These are phyloP conservation scores for Pelodiscus sinensis DNA, from an alignment of 2,113 vertebrate genomes.

Conservation along the genomic window DNA sequence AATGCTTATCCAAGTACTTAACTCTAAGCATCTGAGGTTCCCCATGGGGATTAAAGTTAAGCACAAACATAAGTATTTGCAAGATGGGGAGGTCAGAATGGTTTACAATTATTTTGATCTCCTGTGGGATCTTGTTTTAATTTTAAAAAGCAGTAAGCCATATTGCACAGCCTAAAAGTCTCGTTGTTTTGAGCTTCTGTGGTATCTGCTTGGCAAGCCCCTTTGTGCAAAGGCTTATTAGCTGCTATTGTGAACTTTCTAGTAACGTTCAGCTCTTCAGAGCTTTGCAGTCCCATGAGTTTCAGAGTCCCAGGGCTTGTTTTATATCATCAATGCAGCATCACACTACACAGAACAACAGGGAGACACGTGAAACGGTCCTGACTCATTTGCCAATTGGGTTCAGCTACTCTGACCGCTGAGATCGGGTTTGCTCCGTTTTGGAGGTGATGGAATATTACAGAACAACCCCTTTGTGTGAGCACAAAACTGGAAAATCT, in stretches of 20 bases:
- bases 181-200: background rate
- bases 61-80: background rate
- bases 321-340: background rate
- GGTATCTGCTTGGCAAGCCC: constrained; percentile 1
- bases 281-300: constrained; percentile 4
- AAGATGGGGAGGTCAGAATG: rapidly evolving
- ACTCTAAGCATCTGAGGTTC: background rate
- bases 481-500: background rate
- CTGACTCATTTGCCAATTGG: background rate
- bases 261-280: background rate
- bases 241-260: background rate
- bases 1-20: background rate
- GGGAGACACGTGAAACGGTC: background rate
- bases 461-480: background rate
- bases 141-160: constrained; percentile 1
- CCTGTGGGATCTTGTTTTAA: constrained; percentile 16
- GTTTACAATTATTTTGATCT: constrained; percentile 14
- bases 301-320: background rate
- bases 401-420: background rate
- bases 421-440: background rate
- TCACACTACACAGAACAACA: constrained; percentile 48
- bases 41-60: background rate
- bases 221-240: constrained; percentile 47
- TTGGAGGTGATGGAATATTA: background rate
- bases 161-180: background rate